phyloP scores from a whole-genome alignment of 1,140 invertebrate genomes.

The Ceratina australensis region DNA sequence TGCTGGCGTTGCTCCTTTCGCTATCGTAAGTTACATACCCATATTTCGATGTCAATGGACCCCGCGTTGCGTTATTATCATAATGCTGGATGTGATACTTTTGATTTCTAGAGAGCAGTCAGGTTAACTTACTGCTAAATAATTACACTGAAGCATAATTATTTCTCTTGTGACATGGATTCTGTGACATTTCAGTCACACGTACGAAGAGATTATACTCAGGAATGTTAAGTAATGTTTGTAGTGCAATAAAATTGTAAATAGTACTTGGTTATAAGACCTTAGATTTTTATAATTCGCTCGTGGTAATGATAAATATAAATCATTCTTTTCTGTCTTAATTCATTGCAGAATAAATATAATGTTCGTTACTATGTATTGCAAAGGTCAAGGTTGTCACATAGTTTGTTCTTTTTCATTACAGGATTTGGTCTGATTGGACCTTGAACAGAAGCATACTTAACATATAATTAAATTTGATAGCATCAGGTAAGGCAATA shows the following conservation, averaged over 20 bases:
- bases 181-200: conserved; percentile 13
- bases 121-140: not conserved
- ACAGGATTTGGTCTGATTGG: conserved; percentile 18
- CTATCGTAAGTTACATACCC: conserved; percentile 27
- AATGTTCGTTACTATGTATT: not conserved
- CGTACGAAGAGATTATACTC: conserved; percentile 18
- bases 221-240: conserved; percentile 33
- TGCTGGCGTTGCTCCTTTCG: not conserved
- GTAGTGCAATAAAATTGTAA: conserved; percentile 1
- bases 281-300: no score
- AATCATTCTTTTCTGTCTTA: not conserved
- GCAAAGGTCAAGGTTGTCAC: not conserved
- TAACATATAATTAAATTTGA: conserved; percentile 24
- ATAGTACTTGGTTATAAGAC: not conserved
- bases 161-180: conserved; percentile 14
- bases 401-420: conserved; percentile 11
- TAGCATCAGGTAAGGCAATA: conserved; percentile 19
- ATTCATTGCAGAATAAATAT: not conserved
- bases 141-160: not conserved
- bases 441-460: not conserved
- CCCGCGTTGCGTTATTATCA: not conserved
- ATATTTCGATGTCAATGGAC: conserved; percentile 29
- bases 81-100: conserved; percentile 13
- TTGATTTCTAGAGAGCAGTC: conserved; percentile 20
- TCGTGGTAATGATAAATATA: not conserved